Evolutionary conservation across 2,113 vertebrate species (phyloP).

Genomic region (Eonycteris spelaea): DNA sequence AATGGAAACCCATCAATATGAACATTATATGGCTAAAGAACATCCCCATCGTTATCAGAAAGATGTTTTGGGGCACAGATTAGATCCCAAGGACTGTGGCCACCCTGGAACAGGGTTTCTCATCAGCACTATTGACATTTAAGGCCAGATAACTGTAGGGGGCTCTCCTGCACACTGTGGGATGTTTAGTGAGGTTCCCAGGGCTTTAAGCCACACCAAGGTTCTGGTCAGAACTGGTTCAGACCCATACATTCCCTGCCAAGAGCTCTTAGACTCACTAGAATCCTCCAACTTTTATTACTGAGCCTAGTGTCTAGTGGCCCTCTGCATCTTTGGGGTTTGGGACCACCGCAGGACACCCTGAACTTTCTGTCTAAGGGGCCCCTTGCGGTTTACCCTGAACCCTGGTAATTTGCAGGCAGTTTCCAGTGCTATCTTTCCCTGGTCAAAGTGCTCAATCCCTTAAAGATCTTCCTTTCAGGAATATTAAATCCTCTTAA

Average conservation of each 20-base stretch:
- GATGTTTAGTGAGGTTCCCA: background rate
- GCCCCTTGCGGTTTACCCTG: background rate
- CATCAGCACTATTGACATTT: background rate
- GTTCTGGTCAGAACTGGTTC: background rate
- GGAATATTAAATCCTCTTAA: constrained; percentile 9
- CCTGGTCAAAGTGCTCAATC: background rate
- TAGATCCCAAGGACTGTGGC: background rate
- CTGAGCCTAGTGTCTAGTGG: background rate
- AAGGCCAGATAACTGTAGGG: background rate
- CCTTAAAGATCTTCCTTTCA: constrained; percentile 25
- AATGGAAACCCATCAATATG: background rate
- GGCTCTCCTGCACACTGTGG: background rate
- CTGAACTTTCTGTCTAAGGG: background rate
- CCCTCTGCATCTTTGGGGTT: background rate
- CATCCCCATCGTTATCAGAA: background rate
- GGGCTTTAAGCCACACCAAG: background rate
- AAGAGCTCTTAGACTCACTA: background rate
- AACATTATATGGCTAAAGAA: background rate
- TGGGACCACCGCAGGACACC: background rate
- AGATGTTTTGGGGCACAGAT: background rate
- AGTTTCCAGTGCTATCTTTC: background rate
- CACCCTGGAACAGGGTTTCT: background rate
- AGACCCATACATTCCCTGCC: background rate
- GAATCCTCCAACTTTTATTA: background rate
- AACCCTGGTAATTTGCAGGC: background rate